These are phyloP conservation scores for Eupleurogrammus muticus DNA, from an alignment of 2,797 vertebrate species.

Conservation along the genomic window DNA sequence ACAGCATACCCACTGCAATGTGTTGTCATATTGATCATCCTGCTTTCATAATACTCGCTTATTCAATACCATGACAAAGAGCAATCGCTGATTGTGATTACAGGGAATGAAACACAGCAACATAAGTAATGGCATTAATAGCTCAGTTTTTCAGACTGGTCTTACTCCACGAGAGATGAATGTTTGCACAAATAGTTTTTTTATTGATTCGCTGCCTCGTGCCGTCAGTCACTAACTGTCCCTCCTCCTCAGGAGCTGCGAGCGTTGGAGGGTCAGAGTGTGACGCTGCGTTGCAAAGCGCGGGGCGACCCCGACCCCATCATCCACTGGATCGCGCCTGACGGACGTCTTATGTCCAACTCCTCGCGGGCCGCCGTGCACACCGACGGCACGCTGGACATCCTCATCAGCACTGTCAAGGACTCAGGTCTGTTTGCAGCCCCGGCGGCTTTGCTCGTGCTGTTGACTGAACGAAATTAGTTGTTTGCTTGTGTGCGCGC, in stretches of 20 bases:
- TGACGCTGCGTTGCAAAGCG: conserved; percentile 94
- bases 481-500: conserved; percentile 57
- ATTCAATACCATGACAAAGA: conserved; percentile 44
- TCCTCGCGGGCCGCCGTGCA: conserved; percentile 92
- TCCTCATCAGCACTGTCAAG: conserved; percentile 98
- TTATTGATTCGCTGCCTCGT: neutral
- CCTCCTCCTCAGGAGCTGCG: conserved; percentile 84
- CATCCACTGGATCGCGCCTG: conserved; percentile 98
- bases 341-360: conserved; percentile 96
- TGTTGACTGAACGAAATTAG: conserved; percentile 65
- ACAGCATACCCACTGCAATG: conserved; percentile 5
- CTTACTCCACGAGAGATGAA: neutral
- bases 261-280: conserved; percentile 96
- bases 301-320: conserved; percentile 95
- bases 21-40: conserved; percentile 46
- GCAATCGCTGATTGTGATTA: conserved; percentile 40
- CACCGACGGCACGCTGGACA: conserved; percentile 94
- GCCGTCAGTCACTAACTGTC: conserved; percentile 11
- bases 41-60: conserved; percentile 30
- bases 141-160: conserved; percentile 4
- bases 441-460: conserved; percentile 27
- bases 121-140: conserved; percentile 29
- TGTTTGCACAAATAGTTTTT: conserved; percentile 5
- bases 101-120: conserved; percentile 21
- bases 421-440: conserved; percentile 85